Percentiles rank a stretch among this genome's conserved stretches.
phyloP scores from a whole-genome alignment of 1,140 invertebrate species.

The Solenopsis fugax region DNA sequence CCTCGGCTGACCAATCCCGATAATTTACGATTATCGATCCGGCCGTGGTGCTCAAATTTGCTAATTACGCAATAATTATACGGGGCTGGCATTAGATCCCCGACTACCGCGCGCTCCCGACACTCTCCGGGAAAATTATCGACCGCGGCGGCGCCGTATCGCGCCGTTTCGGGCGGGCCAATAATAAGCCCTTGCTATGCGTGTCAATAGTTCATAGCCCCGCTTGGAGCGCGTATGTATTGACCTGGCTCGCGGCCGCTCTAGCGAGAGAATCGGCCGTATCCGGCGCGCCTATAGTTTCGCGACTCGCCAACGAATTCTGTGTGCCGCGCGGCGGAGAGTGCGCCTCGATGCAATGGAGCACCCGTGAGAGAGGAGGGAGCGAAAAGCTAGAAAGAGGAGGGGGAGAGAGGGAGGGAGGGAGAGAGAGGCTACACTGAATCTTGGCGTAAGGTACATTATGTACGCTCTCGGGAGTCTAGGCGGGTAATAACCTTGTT shows the following conservation, averaged over 20 bases:
- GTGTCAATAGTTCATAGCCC: constrained; percentile 77
- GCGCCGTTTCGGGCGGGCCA: constrained; percentile 35
- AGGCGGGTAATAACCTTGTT: constrained; percentile 68
- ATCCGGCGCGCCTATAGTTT: constrained; percentile 71
- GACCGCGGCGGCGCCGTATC: constrained; percentile 8
- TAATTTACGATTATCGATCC: constrained; percentile 81
- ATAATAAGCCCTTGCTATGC: constrained; percentile 62
- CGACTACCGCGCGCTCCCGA: constrained; percentile 46
- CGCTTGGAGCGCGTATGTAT: constrained; percentile 57
- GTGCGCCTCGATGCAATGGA: constrained; percentile 52
- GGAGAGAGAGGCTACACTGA: constrained; percentile 45
- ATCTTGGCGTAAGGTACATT: constrained; percentile 69
- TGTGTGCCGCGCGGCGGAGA: constrained; percentile 59
- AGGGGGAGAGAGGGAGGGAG: constrained; percentile 2
- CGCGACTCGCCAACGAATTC: constrained; percentile 42
- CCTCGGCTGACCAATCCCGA: constrained; percentile 78
- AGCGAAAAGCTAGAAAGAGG: neutral
- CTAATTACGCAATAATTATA: constrained; percentile 81
- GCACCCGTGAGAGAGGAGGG: constrained; percentile 27
- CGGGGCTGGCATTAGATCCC: constrained; percentile 75
- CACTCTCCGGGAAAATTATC: constrained; percentile 50
- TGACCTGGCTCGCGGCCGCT: constrained; percentile 37
- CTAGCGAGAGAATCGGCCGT: constrained; percentile 33
- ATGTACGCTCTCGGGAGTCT: constrained; percentile 58
- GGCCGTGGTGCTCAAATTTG: constrained; percentile 80